Percentiles rank a stretch among this genome's conserved stretches.
Conservation (phyloP, 2,113 vertebrate species). For the Albula goreensis region DNA sequence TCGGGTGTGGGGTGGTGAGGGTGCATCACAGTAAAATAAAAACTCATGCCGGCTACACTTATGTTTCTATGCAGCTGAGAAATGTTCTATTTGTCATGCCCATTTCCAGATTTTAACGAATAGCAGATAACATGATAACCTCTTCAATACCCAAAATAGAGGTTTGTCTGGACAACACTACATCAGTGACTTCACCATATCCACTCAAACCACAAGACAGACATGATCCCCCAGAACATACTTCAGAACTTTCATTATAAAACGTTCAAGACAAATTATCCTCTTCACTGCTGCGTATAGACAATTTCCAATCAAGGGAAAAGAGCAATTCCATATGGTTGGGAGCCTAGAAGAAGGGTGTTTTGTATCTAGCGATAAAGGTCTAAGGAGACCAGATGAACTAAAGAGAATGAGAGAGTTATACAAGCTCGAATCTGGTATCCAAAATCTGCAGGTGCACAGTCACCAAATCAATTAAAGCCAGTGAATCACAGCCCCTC, state of each 20-base stretch:
- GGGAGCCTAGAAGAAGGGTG: constrained; percentile 2
- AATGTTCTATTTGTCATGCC: too few relatives aligned
- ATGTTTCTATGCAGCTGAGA: too few relatives aligned
- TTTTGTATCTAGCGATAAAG: neutral
- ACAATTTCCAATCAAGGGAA: neutral
- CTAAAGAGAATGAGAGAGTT: neutral
- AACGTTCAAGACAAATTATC: neutral
- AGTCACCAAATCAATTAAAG: neutral
- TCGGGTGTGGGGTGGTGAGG: too few relatives aligned
- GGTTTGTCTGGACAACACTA: too few relatives aligned
- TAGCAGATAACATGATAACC: too few relatives aligned
- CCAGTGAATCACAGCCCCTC: neutral
- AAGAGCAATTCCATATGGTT: neutral
- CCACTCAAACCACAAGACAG: too few relatives aligned
- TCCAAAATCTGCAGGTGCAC: neutral
- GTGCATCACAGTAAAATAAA: too few relatives aligned
- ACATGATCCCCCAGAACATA: too few relatives aligned
- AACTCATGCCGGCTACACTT: too few relatives aligned
- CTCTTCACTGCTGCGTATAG: neutral
- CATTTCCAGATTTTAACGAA: too few relatives aligned
- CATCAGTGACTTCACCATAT: too few relatives aligned
- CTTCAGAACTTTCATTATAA: neutral
- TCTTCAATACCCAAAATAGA: too few relatives aligned
- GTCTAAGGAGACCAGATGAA: neutral
- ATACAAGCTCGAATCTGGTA: neutral